Evolutionary conservation across 2,113 vertebrate species (phyloP), one percentile per base, ranked within the genome.

Genomic region (Sander lucioperca): DNA sequence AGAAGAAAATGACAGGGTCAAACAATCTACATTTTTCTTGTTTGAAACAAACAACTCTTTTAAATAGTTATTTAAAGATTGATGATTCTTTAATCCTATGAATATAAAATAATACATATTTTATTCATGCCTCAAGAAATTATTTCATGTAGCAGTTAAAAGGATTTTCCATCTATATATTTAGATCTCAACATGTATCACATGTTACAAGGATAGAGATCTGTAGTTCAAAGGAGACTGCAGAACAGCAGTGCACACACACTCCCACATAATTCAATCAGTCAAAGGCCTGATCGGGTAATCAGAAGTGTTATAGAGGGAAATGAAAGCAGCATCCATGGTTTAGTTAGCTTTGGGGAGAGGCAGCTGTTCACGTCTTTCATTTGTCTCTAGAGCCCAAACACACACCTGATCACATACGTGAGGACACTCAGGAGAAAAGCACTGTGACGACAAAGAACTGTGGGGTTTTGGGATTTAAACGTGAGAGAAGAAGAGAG

Each of bases 281-380:
- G 67, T 77, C 54, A 74, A 72, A 69, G 51, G 87, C 43, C 67
- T 23, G 48, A 68, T 86, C 30, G 3, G 61, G 70, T 73, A 48
- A 79, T 82, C 66, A 69, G 48, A 79, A 64, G 58, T 64, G 62
- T 25, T 63, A 48, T 23, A 74, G 67, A 81, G 84, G 68, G 4
- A 66, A 82, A 54, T 47, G 48, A 82, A 76, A 70, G 84, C 67
- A 74, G 47, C 77, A 47, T 70, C 53, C 73, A 43, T 23, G 45
- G 64, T 33, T 68, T 12, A 23, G n/a, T 71, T 54, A 12, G 51
- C 74, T 68, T 66, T 33, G 57, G 47, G 47, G 45, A 82, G 70
- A 68, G 36, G 74, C 80, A 86, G 86, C 89, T 91, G 89, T 77
- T 83, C 75, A 75, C 59, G 53, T 79, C 81, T 65, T 69, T 48